phyloP scores from a whole-genome alignment of 1,140 invertebrate genomes.

The Fopius arisanus region DNA sequence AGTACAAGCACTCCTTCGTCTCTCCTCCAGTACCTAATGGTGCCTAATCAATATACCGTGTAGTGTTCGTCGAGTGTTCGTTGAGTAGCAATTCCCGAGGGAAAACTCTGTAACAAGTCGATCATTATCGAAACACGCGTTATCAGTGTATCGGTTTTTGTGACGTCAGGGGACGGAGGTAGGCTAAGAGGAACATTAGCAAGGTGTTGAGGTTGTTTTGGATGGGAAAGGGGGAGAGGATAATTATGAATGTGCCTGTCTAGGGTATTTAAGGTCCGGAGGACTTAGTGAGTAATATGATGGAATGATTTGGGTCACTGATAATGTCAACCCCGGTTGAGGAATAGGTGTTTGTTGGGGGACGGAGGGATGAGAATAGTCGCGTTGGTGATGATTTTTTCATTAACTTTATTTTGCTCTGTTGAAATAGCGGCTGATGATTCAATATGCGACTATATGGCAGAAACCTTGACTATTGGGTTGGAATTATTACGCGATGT shows the following conservation, averaged over 20 bases:
- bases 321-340: not conserved
- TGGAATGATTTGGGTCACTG: not conserved
- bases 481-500: not conserved
- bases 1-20: not conserved
- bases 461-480: no score
- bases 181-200: not conserved
- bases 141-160: slow-evolving; percentile 7
- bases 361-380: not conserved
- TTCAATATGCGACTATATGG: no score
- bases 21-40: not conserved
- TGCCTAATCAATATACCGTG: slow-evolving; percentile 21
- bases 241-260: not conserved
- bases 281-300: not conserved
- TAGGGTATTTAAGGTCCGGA: not conserved
- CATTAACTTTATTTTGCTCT: not conserved
- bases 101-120: not conserved
- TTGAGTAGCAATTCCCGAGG: not conserved
- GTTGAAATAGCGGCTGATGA: no score
- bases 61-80: no score
- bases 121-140: not conserved
- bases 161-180: not conserved
- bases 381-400: not conserved
- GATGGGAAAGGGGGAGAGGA: not conserved
- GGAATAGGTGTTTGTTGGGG: not conserved
- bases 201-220: not conserved